phyloP scores from a whole-genome alignment of 2,888 invertebrate species.

The Pterostichus madidus region DNA sequence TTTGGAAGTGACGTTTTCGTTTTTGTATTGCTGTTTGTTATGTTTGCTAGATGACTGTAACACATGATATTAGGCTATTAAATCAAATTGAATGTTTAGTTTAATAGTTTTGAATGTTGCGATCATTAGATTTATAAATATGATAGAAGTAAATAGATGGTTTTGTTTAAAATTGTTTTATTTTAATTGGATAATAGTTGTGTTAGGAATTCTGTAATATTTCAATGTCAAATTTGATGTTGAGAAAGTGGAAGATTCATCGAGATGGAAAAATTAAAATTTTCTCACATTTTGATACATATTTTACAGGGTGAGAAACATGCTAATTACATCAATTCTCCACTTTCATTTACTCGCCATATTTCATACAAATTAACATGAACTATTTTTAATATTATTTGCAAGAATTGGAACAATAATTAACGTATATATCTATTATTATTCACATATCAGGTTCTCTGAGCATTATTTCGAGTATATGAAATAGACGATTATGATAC shows the following conservation, averaged over 20 bases:
- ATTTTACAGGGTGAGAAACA: neutral
- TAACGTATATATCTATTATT: too few species aligned
- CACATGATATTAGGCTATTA: conserved; percentile 48
- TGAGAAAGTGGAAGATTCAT: neutral
- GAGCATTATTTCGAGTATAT: too few species aligned
- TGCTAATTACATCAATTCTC: neutral
- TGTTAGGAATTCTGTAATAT: conserved; percentile 2
- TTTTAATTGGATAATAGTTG: conserved; percentile 34
- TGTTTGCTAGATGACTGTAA: conserved; percentile 24
- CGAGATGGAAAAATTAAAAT: neutral
- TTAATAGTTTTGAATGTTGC: conserved; percentile 21
- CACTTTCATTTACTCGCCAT: neutral
- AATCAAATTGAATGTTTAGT: conserved; percentile 48
- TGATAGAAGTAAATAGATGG: conserved; percentile 12
- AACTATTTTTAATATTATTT: too few species aligned
- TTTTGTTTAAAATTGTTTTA: conserved; percentile 6
- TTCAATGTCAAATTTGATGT: conserved; percentile 31
- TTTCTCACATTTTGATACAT: conserved; percentile 11
- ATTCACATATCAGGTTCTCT: too few species aligned
- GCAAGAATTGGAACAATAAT: too few species aligned
- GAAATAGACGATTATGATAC: too few species aligned
- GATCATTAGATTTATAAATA: conserved; percentile 41
- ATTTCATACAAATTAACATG: too few species aligned
- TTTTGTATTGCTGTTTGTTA: conserved; percentile 23
- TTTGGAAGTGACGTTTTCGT: conserved; percentile 21